Evolutionary conservation across 2,888 invertebrate species (phyloP), one percentile per base, ranked within the genome.

Genomic region (Cryptops parisi): DNA sequence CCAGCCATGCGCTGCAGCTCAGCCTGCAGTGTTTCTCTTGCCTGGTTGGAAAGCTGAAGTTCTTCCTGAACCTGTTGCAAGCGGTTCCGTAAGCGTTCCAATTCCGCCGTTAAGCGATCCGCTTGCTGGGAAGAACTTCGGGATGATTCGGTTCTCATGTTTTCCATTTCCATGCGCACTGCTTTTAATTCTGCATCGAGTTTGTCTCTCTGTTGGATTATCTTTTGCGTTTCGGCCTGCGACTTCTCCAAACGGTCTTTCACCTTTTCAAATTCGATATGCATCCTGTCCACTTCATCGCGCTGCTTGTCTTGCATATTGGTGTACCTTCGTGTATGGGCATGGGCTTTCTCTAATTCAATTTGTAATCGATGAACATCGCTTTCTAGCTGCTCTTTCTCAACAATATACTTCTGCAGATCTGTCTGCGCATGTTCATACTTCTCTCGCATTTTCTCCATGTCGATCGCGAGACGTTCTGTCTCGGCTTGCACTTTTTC

Each of bases 401-500:
- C 59, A 47, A 63, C 62, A 21, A 61, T 55, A 9, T 57, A 50
- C 51, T 60, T 61, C 24, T 60, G 59, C 9, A 62, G 52, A 40
- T 62, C 62, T 2, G 48, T 48, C 41, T 59, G 58, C 47, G 60
- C 52, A 47, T 60, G 58, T 33, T 63, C 63, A 45, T 61, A 57
- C 48, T 63, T 63, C 45, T 63, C 63, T 24, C 60, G 48, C 38
- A 61, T 55, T 24, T 54, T 52, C 19, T 56, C 56, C 9, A 25
- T 46, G 5, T 58, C 57, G 52, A 53, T 44, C 55, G 88, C 87
- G 24, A 85, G 82, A 58, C 89, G 76, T 71, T 90, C 90, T 64
- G 89, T 74, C 70, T 90, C 90, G 69, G 89, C 90, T 60, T 84
- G 76, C 39, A 81, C 78, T 68, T 90, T 90, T 67, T 90, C 89